phyloP scores from a whole-genome alignment of 2,888 invertebrate genomes.

The Ypsolopha scabrella region DNA sequence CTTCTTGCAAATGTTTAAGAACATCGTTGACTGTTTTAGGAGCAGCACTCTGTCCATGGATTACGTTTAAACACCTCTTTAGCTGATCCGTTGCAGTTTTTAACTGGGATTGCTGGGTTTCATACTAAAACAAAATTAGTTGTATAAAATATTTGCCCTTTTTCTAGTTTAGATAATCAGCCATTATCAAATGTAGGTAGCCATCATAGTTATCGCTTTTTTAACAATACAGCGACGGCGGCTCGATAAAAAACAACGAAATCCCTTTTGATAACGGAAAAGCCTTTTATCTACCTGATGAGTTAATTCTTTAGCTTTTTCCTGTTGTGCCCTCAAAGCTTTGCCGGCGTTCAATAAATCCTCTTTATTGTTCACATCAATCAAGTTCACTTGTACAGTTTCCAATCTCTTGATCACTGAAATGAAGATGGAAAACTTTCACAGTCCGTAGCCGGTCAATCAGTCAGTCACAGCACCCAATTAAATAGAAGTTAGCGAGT shows the following conservation, averaged over 20 bases:
- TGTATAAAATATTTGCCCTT: neutral
- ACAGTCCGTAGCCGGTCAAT: no score
- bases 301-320: constrained; percentile 56
- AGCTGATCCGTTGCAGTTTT: constrained; percentile 68
- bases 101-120: constrained; percentile 54
- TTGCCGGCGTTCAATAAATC: constrained; percentile 68
- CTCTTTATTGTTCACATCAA: constrained; percentile 75
- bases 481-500: no score
- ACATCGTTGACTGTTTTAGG: constrained; percentile 73
- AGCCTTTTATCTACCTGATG: constrained; percentile 36
- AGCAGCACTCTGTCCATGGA: constrained; percentile 58
- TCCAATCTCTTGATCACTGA: constrained; percentile 63
- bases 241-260: no score
- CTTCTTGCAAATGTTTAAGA: constrained; percentile 80
- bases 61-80: constrained; percentile 74
- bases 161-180: neutral
- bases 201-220: no score
- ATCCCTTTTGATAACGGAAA: no score
- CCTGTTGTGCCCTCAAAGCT: constrained; percentile 63
- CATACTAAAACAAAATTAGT: constrained; percentile 25
- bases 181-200: neutral
- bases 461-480: no score
- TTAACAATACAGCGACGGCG: no score
- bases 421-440: constrained; percentile 12
- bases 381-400: constrained; percentile 71